phyloP scores from a whole-genome alignment of 2,888 invertebrate genomes.

The Autographa pulchrina region DNA sequence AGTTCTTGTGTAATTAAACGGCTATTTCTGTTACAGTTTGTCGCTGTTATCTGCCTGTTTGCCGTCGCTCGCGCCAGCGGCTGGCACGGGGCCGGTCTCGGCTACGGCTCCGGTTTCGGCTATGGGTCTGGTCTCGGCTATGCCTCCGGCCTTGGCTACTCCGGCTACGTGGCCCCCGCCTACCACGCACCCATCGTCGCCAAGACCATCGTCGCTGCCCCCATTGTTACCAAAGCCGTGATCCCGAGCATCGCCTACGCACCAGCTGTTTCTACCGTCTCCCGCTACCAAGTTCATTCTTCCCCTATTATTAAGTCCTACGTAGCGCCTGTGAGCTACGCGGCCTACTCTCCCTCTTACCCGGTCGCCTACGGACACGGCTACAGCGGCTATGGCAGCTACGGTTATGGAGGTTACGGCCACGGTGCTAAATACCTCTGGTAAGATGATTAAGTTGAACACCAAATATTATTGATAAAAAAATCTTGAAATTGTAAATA shows the following conservation, averaged over 20 bases:
- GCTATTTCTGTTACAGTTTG: constrained; percentile 64
- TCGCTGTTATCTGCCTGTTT: constrained; percentile 70
- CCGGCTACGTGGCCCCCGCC: constrained; percentile 60
- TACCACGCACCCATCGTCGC: constrained; percentile 62
- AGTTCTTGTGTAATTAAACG: not conserved
- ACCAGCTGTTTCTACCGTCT: constrained; percentile 71
- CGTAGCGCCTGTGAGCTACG: constrained; percentile 51
- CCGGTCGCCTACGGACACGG: constrained; percentile 40
- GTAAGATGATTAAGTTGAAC: constrained; percentile 51
- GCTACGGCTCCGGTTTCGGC: constrained; percentile 52
- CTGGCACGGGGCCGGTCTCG: constrained; percentile 63
- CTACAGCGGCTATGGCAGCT: constrained; percentile 32
- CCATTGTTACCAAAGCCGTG: constrained; percentile 62
- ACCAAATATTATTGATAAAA: constrained; percentile 9
- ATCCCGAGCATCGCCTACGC: constrained; percentile 65
- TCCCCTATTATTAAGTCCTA: constrained; percentile 56
- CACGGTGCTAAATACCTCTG: constrained; percentile 67
- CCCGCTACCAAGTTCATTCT: constrained; percentile 72
- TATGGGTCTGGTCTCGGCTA: constrained; percentile 62
- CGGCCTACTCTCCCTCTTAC: constrained; percentile 51
- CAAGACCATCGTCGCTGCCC: constrained; percentile 54
- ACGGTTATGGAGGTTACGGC: constrained; percentile 57
- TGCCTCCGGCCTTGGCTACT: constrained; percentile 58
- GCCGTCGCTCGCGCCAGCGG: constrained; percentile 71
- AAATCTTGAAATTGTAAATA: constrained; percentile 35